These are phyloP conservation scores for Lithophane ornitopus DNA, from an alignment of 2,888 invertebrate species.

Conservation along the genomic window DNA sequence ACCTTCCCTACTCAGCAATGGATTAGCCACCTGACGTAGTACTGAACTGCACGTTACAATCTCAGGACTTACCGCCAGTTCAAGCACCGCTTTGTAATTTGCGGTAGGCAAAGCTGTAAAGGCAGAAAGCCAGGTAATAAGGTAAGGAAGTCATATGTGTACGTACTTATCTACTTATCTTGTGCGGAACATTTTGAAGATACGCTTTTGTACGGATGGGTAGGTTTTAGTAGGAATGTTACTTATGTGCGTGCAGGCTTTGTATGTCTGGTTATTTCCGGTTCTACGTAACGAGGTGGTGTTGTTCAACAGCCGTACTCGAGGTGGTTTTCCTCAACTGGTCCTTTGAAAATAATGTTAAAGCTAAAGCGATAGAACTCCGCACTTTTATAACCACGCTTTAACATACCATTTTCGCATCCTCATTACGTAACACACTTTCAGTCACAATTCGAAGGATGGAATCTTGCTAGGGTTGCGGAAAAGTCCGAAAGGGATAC, in stretches of 20 bases:
- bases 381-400: background rate
- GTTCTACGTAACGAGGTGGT: background rate
- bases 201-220: conserved; percentile 7
- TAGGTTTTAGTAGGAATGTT: conserved; percentile 15
- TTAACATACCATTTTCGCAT: background rate
- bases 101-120: conserved; percentile 50
- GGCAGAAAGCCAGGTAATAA: conserved; percentile 54
- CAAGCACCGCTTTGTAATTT: conserved; percentile 58
- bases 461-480: no score
- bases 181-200: conserved; percentile 27
- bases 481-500: no score
- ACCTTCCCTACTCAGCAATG: conserved; percentile 30
- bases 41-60: conserved; percentile 47
- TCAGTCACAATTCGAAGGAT: background rate
- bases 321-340: background rate
- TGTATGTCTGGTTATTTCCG: conserved; percentile 7
- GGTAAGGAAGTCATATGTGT: conserved; percentile 37
- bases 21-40: conserved; percentile 43
- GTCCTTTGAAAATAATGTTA: background rate
- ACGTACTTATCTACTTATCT: conserved; percentile 20
- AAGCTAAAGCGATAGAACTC: no score
- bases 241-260: conserved; percentile 1
- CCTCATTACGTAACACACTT: background rate
- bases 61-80: conserved; percentile 42
- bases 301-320: background rate